Conservation (phyloP, 2,888 invertebrate species). For the Cheiracanthium punctorium region DNA sequence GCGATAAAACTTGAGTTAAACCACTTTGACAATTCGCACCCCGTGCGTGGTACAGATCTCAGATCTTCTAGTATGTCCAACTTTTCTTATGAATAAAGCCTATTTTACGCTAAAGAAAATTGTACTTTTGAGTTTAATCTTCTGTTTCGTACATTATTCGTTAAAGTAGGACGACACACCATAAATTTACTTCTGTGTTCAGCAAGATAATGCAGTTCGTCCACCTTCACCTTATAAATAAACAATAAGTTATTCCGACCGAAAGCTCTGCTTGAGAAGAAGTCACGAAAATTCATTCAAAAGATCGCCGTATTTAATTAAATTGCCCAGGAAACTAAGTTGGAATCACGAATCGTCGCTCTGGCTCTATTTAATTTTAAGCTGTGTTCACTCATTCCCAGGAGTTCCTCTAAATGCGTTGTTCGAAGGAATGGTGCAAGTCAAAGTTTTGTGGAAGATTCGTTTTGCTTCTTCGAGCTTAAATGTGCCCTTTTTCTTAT, state of each 20-base stretch:
- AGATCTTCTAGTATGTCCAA: no score
- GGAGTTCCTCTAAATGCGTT: no score
- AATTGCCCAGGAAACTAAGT: constrained; percentile 39
- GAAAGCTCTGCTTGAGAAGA: neutral
- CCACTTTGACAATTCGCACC: neutral
- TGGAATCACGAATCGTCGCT: constrained; percentile 30
- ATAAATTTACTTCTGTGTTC: neutral
- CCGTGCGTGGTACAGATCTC: no score
- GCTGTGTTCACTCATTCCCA: no score
- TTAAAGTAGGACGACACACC: neutral
- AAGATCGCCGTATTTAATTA: constrained; percentile 42
- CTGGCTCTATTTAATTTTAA: no score
- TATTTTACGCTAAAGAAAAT: neutral
- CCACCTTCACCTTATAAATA: neutral
- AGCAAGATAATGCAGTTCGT: neutral
- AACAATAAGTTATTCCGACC: neutral
- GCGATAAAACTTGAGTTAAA: neutral
- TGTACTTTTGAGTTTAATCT: no score
- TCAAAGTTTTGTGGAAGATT: no score
- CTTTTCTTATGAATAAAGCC: neutral
- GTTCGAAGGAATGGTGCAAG: no score
- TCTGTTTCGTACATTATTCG: no score
- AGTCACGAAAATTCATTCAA: constrained; percentile 46
- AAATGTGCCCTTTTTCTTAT: no score
- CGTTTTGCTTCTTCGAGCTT: no score